Base-by-base conservation (phyloP, 2,888 invertebrate species). In the Acanthopleura granulata region DNA sequence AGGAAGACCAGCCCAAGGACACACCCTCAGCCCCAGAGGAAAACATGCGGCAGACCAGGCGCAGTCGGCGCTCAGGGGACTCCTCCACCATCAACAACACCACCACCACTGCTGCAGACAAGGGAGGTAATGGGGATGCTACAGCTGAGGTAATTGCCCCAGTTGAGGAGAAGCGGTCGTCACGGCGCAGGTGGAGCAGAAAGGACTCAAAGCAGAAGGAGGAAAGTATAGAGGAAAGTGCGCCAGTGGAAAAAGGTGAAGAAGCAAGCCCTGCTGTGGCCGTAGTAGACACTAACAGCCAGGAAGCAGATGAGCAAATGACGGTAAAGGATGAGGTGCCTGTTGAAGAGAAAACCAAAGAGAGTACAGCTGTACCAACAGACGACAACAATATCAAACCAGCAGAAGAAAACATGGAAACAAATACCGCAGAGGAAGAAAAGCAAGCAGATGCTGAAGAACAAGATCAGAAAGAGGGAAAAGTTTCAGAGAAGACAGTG, bases 101-200 rank as follows among this genome's bases (percentile, higher is more conserved):
- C 57, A 57, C 3, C 57, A 57, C 3, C 57, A 57, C 57, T n/a
- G n/a, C 57, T 57, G 22, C 57, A 18, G 22, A 57, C 18, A 22
- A 57, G 57, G 57, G 18, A n/a, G 57, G n/a, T 57, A 22, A 57
- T 57, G 57, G 22, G 22, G 22, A 22, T 57, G 57, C 22, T 22
- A 18, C 57, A 57, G 57, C n/a, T 6, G 57, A 57, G 22, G 57
- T 57, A 12, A 57, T n/a, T 3, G 57, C 57, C 57, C 57, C 57
- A 6, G 29, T 25, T 66, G 66, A 66, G 25, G 66, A 66, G 29
- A 66, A 27, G 25, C 66, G 66, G 25, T 27, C 22, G 22, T 66
- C 66, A 66, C 18, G 66, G 29, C 66, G 66, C 6, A 66, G 66
- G 25, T 66, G 66, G 66, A 66, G 66, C 14, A 9, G 66, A 57